These are phyloP conservation scores for Drosophila tropicalis DNA, from an alignment of 1,140 invertebrate species.

Conservation along the genomic window DNA sequence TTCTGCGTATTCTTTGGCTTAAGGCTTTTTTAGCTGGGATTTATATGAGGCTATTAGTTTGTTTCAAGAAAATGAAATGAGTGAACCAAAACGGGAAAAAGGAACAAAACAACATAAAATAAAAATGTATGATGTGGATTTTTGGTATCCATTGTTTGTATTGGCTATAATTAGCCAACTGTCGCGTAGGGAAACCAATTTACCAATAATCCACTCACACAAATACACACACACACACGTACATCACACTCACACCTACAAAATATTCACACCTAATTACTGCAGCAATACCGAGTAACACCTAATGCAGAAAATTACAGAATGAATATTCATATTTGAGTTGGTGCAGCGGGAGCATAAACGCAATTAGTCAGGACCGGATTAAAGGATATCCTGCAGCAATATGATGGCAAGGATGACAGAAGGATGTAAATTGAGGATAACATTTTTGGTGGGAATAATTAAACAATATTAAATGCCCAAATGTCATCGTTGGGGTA, in stretches of 20 bases:
- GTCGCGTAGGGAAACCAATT: conserved; percentile 62
- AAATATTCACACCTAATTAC: conserved; percentile 71
- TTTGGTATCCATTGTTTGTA: conserved; percentile 31
- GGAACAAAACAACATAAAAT: background rate
- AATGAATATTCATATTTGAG: conserved; percentile 77
- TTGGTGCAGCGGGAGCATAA: conserved; percentile 13
- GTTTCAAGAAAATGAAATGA: conserved; percentile 55
- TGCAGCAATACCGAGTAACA: conserved; percentile 45
- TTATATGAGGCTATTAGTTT: conserved; percentile 76
- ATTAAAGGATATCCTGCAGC: background rate
- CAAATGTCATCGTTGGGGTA: too few relatives aligned
- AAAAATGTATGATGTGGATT: conserved; percentile 30
- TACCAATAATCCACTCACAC: conserved; percentile 30
- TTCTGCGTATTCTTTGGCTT: conserved; percentile 75
- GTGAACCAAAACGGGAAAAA: too few relatives aligned
- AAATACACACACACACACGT: background rate
- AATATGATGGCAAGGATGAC: too few relatives aligned
- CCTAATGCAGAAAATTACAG: conserved; percentile 74
- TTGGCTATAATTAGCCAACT: conserved; percentile 62
- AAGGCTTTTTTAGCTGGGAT: conserved; percentile 61
- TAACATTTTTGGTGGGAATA: too few relatives aligned
- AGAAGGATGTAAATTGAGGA: too few relatives aligned
- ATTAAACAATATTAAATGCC: too few relatives aligned
- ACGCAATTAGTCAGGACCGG: background rate
- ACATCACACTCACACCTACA: conserved; percentile 1